A percentile compares a stretch with the other conserved stretches of the same genome.
Conservation (phyloP, 2,113 vertebrate genomes). For the Synchiropus splendidus region DNA sequence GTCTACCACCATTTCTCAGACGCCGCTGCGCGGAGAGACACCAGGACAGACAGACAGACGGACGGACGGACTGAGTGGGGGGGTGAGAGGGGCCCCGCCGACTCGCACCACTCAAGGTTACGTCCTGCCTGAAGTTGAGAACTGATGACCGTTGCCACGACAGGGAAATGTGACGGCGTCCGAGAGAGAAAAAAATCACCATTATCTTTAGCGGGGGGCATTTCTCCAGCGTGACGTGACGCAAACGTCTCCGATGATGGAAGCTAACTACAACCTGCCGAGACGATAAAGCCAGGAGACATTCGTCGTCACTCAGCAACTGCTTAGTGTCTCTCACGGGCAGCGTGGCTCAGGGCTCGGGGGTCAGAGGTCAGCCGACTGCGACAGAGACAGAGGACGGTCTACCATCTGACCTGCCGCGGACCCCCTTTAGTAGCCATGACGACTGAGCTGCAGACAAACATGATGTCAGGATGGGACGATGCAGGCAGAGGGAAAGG, state of each 20-base stretch:
- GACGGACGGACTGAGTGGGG: slow-evolving; percentile 21
- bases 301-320: slow-evolving; percentile 25
- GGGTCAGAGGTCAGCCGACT: slow-evolving; percentile 41
- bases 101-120: slow-evolving; percentile 55
- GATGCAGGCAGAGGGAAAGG: slow-evolving; percentile 7
- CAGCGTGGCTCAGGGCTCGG: slow-evolving; percentile 1
- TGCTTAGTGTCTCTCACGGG: slow-evolving; percentile 25
- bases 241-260: slow-evolving; percentile 40
- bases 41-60: slow-evolving; percentile 28
- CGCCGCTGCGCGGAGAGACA: slow-evolving; percentile 40
- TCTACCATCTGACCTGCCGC: slow-evolving; percentile 41
- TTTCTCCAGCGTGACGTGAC: slow-evolving; percentile 24
- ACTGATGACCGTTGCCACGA: slow-evolving; percentile 40
- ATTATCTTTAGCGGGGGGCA: slow-evolving; percentile 15
- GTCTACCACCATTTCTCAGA: slow-evolving; percentile 60
- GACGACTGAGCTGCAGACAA: slow-evolving; percentile 47
- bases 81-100: slow-evolving; percentile 2
- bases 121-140: slow-evolving; percentile 47
- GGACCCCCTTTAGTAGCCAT: slow-evolving; percentile 44
- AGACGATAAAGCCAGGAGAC: slow-evolving; percentile 25
- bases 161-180: slow-evolving; percentile 14
- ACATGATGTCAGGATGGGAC: slow-evolving; percentile 38
- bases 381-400: slow-evolving; percentile 52
- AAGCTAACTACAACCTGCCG: slow-evolving; percentile 33
- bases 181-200: slow-evolving; percentile 33